Percentiles rank a stretch among this genome's conserved stretches.
Conservation (phyloP, 2,888 invertebrate species). For the Eristalinus aeneus region DNA sequence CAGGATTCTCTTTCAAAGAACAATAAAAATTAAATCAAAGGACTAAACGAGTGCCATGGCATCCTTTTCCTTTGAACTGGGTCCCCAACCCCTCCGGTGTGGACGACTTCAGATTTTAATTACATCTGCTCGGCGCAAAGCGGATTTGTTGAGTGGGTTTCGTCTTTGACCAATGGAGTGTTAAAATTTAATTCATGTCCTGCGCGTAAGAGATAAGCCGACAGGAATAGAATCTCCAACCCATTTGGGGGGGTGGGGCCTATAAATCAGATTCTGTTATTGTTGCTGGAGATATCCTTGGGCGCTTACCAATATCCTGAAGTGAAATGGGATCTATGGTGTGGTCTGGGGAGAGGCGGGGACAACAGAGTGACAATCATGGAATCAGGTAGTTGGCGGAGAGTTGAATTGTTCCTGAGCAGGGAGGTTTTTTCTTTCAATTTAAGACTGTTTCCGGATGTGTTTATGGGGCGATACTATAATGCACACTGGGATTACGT, state of each 20-base stretch:
- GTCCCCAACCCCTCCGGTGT: neutral
- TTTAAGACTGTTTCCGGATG: neutral
- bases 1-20: conserved; percentile 26
- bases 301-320: neutral
- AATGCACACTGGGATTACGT: neutral
- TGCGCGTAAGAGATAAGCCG: conserved; percentile 14
- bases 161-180: conserved; percentile 8
- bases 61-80: conserved; percentile 2
- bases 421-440: neutral
- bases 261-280: neutral
- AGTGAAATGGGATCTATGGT: neutral
- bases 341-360: neutral
- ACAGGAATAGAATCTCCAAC: conserved; percentile 6
- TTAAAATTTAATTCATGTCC: conserved; percentile 30
- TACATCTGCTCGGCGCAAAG: neutral
- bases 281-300: neutral
- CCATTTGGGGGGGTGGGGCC: neutral
- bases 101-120: neutral
- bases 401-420: neutral
- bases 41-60: conserved; percentile 3
- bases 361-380: neutral
- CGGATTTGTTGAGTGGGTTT: neutral
- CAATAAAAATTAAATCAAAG: conserved; percentile 43
- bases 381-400: neutral
- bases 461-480: neutral